A percentile compares a stretch with the other conserved stretches of the same genome.
These are phyloP conservation scores for Bugulina stolonifera DNA, from an alignment of 2,888 invertebrate species.

Conservation along the genomic window DNA sequence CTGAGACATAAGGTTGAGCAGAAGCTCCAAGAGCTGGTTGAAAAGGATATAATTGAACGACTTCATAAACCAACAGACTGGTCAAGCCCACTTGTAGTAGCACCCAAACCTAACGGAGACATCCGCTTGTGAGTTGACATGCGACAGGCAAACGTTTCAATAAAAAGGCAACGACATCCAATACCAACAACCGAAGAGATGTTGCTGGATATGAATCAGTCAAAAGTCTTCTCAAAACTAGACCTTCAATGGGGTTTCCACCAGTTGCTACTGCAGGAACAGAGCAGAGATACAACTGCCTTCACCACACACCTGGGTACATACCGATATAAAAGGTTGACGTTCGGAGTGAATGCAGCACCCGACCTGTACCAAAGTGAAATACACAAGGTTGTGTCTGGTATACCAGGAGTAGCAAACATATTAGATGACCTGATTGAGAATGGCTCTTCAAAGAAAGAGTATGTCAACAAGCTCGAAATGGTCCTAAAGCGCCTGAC, in stretches of 20 bases:
- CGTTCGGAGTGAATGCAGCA: background rate
- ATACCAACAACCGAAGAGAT: background rate
- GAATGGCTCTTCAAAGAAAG: background rate
- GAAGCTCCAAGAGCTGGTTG: background rate
- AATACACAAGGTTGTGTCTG: background rate
- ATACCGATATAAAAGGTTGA: background rate
- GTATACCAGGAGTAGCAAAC: background rate
- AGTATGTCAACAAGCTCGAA: background rate
- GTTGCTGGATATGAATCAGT: background rate
- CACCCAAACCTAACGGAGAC: background rate
- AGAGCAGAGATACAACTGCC: background rate
- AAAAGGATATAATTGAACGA: slow-evolving; percentile 5
- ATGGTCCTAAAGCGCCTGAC: background rate
- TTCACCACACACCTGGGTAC: background rate
- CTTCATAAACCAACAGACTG: background rate
- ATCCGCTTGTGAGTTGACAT: slow-evolving; percentile 4
- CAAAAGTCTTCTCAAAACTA: background rate
- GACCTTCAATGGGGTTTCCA: background rate
- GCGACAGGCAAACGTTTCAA: background rate
- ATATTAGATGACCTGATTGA: background rate
- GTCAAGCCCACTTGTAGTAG: background rate
- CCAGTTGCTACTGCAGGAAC: background rate
- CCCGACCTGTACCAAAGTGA: background rate
- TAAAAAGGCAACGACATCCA: background rate
- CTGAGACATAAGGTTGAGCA: background rate